Evolutionary conservation across 2,797 vertebrate genomes (phyloP).

Genomic region (Myotis vivesi): DNA sequence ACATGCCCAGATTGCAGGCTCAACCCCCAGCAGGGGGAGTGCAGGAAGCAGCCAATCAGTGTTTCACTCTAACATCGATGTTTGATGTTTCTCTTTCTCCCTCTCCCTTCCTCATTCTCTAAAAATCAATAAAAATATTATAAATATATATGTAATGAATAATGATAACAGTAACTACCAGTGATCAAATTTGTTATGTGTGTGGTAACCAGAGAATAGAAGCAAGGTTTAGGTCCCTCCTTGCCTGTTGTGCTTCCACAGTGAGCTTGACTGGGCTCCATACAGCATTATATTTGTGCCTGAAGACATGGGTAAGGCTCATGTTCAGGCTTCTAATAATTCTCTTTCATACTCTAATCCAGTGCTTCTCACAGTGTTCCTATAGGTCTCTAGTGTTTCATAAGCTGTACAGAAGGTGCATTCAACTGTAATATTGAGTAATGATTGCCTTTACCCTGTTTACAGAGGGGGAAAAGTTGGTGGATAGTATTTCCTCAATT

Average conservation of each 20-base stretch:
- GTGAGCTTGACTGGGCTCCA: not conserved
- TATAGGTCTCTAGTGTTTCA: not conserved
- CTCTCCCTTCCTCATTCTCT: too few species aligned
- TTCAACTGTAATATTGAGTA: not conserved
- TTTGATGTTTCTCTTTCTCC: too few species aligned
- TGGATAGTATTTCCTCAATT: conserved; percentile 23
- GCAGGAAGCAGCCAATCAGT: too few species aligned
- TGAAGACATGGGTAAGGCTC: not conserved
- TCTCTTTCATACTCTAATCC: not conserved
- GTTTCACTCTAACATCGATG: too few species aligned
- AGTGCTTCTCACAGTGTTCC: not conserved
- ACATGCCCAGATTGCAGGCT: too few species aligned
- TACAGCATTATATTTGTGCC: not conserved
- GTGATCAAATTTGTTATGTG: not conserved
- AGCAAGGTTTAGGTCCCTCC: too few species aligned
- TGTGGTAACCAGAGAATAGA: not conserved
- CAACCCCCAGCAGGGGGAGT: too few species aligned
- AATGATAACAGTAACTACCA: not conserved
- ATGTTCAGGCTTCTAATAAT: not conserved
- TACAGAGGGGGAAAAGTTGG: not conserved
- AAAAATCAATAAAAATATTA: too few species aligned
- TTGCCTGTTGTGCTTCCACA: not conserved
- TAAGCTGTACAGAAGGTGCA: not conserved
- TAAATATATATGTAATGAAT: too few species aligned
- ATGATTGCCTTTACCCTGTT: not conserved